Percentiles rank a stretch among this genome's conserved stretches.
These are phyloP conservation scores for Lithophane socia DNA, from an alignment of 2,888 invertebrate genomes.

Conservation along the genomic window DNA sequence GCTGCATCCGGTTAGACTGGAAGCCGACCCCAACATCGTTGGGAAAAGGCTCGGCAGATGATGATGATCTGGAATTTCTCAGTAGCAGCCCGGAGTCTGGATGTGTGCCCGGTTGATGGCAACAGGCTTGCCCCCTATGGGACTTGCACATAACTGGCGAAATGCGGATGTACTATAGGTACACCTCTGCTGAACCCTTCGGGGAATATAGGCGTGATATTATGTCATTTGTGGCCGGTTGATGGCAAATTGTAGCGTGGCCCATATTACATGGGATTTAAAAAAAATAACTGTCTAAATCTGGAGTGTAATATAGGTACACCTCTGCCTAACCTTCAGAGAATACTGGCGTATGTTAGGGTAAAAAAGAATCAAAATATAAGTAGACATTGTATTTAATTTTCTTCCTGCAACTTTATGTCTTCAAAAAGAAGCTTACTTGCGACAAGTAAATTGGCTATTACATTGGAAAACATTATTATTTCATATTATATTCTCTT, in stretches of 20 bases:
- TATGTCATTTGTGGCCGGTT: too few relatives aligned
- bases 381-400: too few relatives aligned
- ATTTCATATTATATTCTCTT: constrained; percentile 37
- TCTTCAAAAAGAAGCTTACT: constrained; percentile 29
- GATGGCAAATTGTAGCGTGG: too few relatives aligned
- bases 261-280: too few relatives aligned
- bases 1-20: too few relatives aligned
- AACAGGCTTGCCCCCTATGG: neutral
- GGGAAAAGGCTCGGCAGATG: too few relatives aligned
- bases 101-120: neutral
- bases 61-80: too few relatives aligned
- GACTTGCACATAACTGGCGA: neutral
- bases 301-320: neutral
- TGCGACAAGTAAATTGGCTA: constrained; percentile 41
- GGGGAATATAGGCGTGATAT: neutral
- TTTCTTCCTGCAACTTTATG: constrained; percentile 18
- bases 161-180: too few relatives aligned
- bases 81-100: neutral
- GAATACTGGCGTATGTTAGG: neutral
- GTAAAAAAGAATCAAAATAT: neutral
- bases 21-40: too few relatives aligned
- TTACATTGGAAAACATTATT: constrained; percentile 43
- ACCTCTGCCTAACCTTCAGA: neutral
- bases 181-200: neutral
- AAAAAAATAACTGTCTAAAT: too few relatives aligned